These are phyloP conservation scores for Lasioglossum morio DNA, from an alignment of 2,888 invertebrate genomes.

Conservation along the genomic window DNA sequence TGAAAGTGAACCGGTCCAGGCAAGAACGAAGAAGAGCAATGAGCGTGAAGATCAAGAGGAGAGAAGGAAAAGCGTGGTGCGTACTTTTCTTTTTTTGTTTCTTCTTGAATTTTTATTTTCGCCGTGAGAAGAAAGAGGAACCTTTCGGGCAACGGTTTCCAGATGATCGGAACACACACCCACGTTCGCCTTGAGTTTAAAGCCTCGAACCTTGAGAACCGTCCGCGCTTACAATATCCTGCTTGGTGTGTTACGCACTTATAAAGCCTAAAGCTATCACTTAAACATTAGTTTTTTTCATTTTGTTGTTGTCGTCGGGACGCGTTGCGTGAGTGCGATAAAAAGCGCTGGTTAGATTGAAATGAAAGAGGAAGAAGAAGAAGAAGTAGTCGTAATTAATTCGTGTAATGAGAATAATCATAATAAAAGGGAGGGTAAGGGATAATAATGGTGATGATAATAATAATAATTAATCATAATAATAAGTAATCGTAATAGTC, in stretches of 20 bases:
- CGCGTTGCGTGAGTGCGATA: conserved; percentile 55
- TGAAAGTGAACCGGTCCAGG: background rate
- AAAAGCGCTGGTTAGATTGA: conserved; percentile 19
- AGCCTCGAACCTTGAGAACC: conserved; percentile 44
- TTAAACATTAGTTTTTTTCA: conserved; percentile 44
- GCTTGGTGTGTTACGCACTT: conserved; percentile 30
- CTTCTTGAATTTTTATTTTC: background rate
- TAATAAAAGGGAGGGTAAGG: background rate
- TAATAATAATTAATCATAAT: conserved; percentile 2
- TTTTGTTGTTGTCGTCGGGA: conserved; percentile 42
- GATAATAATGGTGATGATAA: background rate
- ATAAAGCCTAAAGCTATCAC: conserved; percentile 52
- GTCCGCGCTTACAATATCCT: conserved; percentile 33
- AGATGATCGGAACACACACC: conserved; percentile 47
- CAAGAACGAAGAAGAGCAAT: background rate
- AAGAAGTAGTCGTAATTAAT: background rate
- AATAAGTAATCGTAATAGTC: background rate
- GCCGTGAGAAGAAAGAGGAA: conserved; percentile 16
- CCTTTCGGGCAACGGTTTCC: conserved; percentile 28
- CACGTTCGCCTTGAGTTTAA: conserved; percentile 51
- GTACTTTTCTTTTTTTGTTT: background rate
- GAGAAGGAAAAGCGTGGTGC: background rate
- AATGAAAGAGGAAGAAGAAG: background rate
- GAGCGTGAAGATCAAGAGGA: background rate
- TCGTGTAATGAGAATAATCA: background rate